Conservation (phyloP, 92 coral and sea anemone species). For the Heliopora coerulea region DNA sequence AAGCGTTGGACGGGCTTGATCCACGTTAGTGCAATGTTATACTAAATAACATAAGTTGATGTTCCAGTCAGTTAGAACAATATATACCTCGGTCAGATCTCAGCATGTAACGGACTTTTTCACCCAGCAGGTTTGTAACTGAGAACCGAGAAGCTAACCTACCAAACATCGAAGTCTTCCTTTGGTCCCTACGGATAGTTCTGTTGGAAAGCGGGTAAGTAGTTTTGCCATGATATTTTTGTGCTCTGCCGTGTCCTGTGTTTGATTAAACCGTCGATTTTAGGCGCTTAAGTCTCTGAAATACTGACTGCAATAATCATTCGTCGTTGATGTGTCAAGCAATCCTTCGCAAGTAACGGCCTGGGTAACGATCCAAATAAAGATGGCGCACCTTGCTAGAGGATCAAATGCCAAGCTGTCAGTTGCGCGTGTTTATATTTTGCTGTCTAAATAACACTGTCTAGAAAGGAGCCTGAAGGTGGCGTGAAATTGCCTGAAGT, state of each 20-base stretch:
- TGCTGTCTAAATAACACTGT: not conserved
- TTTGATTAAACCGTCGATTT: not conserved
- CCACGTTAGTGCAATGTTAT: constrained; percentile 10
- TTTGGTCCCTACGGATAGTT: not conserved
- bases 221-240: not conserved
- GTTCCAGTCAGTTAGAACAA: constrained; percentile 20
- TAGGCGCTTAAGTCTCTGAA: too few species aligned
- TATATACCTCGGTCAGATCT: constrained; percentile 29
- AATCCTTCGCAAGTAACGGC: too few species aligned
- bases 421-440: too few species aligned
- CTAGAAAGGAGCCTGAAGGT: not conserved
- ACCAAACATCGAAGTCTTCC: not conserved
- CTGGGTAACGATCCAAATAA: too few species aligned
- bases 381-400: too few species aligned
- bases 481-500: not conserved
- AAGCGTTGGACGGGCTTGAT: not conserved
- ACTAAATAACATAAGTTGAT: constrained; percentile 2
- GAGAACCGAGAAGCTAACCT: constrained; percentile 16
- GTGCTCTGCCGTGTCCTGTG: too few species aligned
- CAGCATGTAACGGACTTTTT: constrained; percentile 27
- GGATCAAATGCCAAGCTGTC: too few species aligned
- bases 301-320: too few species aligned
- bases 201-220: not conserved
- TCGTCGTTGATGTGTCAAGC: too few species aligned
- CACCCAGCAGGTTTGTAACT: constrained; percentile 36